phyloP scores from a whole-genome alignment of 2,888 invertebrate genomes.

The Microplitis deprimator region DNA sequence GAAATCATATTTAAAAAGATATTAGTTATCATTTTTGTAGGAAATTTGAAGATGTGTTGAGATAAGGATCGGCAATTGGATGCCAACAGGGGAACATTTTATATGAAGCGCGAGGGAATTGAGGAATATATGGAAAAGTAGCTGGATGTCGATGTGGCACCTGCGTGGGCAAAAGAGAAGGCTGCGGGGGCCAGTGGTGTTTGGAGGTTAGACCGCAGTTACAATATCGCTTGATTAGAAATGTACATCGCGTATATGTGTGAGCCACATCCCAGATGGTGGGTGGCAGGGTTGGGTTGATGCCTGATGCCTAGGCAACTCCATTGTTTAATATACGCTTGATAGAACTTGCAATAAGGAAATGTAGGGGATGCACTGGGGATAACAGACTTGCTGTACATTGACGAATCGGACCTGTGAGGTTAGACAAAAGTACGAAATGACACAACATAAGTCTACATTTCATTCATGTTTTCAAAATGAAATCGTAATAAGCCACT shows the following conservation, averaged over 20 bases:
- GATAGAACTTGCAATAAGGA: slow-evolving; percentile 70
- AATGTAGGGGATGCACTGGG: slow-evolving; percentile 53
- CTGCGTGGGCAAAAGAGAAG: slow-evolving; percentile 48
- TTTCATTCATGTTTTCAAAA: too few relatives aligned
- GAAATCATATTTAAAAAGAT: neutral
- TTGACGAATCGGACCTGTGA: slow-evolving; percentile 47
- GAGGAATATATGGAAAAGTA: slow-evolving; percentile 33
- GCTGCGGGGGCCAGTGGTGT: slow-evolving; percentile 65
- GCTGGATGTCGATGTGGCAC: slow-evolving; percentile 42
- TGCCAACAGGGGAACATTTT: slow-evolving; percentile 3
- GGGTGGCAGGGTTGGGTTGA: slow-evolving; percentile 58
- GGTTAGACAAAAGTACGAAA: too few relatives aligned
- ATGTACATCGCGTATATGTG: slow-evolving; percentile 71
- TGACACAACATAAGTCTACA: too few relatives aligned
- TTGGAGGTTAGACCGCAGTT: slow-evolving; percentile 72
- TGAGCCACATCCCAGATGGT: slow-evolving; percentile 66
- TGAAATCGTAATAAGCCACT: too few relatives aligned
- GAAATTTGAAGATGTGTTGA: slow-evolving; percentile 23
- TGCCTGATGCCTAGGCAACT: slow-evolving; percentile 67
- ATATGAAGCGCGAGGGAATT: slow-evolving; percentile 6
- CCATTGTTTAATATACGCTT: slow-evolving; percentile 70
- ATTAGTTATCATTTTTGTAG: neutral
- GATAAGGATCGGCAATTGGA: neutral
- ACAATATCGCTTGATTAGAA: slow-evolving; percentile 73
- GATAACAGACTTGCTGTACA: slow-evolving; percentile 43